phyloP scores from a whole-genome alignment of 2,888 invertebrate species.

The Trissolcus brochymenae region DNA sequence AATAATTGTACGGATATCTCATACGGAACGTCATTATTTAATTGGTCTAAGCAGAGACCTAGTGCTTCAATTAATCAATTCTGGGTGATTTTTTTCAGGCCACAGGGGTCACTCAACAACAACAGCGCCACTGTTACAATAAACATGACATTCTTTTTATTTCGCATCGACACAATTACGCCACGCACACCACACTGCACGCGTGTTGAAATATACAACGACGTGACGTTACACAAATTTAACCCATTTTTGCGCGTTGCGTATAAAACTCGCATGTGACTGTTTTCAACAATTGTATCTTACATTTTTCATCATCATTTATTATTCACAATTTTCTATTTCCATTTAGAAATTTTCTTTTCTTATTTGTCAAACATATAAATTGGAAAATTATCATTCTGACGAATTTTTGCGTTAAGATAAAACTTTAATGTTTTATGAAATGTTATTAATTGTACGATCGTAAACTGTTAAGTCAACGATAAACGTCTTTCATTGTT shows the following conservation, averaged over 20 bases:
- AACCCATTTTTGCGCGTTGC: constrained; percentile 31
- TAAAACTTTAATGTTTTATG: too few species aligned
- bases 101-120: constrained; percentile 23
- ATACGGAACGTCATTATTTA: constrained; percentile 15
- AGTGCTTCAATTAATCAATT: constrained; percentile 32
- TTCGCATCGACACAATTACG: constrained; percentile 35
- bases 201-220: constrained; percentile 38
- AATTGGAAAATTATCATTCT: too few species aligned
- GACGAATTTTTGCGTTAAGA: too few species aligned
- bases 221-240: constrained; percentile 37
- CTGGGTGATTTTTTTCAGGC: constrained; percentile 33
- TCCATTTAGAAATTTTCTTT: too few species aligned
- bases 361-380: too few species aligned
- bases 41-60: constrained; percentile 15
- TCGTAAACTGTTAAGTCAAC: constrained; percentile 5
- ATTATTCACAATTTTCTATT: too few species aligned
- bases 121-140: constrained; percentile 36
- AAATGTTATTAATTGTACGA: constrained; percentile 12
- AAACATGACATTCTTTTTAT: constrained; percentile 49
- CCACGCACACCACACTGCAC: constrained; percentile 18
- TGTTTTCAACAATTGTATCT: background rate
- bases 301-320: too few species aligned
- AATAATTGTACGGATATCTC: background rate
- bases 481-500: constrained; percentile 12
- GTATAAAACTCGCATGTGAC: constrained; percentile 18